These are phyloP conservation scores for Oncopodura yosiiana DNA, from an alignment of 1,140 invertebrate genomes.

Conservation along the genomic window DNA sequence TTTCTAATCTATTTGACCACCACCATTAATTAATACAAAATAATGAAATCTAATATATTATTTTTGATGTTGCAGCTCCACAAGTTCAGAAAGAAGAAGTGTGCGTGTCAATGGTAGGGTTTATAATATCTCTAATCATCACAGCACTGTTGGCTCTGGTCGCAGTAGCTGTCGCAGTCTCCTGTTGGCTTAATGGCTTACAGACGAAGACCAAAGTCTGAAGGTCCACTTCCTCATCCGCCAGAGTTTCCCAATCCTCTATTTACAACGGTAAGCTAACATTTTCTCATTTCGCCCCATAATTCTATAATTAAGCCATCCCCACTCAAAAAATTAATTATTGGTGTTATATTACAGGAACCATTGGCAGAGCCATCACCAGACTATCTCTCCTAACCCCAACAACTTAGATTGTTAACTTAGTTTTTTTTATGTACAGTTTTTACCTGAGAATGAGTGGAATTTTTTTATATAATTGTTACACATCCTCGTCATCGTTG, in stretches of 20 bases:
- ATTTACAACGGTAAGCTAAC: conserved; percentile 68
- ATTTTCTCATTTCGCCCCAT: no score
- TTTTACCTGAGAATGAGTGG: conserved; percentile 4
- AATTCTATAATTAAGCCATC: no score
- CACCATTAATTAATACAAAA: background rate
- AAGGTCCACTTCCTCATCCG: conserved; percentile 82
- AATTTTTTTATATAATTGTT: background rate
- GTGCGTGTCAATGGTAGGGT: conserved; percentile 83
- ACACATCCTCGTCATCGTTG: background rate
- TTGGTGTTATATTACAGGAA: conserved; percentile 44
- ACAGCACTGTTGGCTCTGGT: conserved; percentile 82
- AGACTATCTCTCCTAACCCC: conserved; percentile 52
- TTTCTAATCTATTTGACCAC: no score
- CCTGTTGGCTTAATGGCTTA: conserved; percentile 92
- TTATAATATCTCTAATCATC: conserved; percentile 82
- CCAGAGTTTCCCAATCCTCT: conserved; percentile 89
- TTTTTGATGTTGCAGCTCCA: conserved; percentile 47
- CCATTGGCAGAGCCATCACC: conserved; percentile 65
- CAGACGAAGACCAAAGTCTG: conserved; percentile 67
- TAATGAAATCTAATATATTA: background rate
- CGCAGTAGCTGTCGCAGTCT: conserved; percentile 84
- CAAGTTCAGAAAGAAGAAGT: conserved; percentile 68
- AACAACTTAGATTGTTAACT: conserved; percentile 4
- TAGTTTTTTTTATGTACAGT: conserved; percentile 4
- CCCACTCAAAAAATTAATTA: no score